Base-by-base conservation (phyloP, 2,797 vertebrate genomes). In the Sylvilagus floridanus region DNA sequence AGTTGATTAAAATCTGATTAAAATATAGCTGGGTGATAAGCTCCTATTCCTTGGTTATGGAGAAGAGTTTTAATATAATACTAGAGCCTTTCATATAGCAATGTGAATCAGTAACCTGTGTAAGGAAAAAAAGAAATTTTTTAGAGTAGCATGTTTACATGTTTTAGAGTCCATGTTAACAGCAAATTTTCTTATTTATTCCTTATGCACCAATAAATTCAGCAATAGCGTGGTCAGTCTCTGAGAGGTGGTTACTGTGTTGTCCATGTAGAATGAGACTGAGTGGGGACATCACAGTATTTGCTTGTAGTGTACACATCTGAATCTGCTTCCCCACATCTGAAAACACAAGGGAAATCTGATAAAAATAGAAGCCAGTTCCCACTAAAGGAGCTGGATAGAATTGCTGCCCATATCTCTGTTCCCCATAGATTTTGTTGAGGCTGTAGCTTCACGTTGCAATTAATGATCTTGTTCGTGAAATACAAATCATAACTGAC, bases 1-100 rank as follows among this genome's bases (percentile, higher is more conserved):
- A 75, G 21, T 3, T 50, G 62, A 79, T 50, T 91, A 91, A 83
- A 89, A 26, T 62, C 65, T 50, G 62, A 79, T 50, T 91, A 91
- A 79, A 89, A 26, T 62, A 60, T 50, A 91, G 19, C 52, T 71
- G 79, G 28, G 8, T 84, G 69, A 60, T 65, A 84, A 65, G 19
- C 14, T 79, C 50, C 32, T 85, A 1, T 42, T 68, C n/a, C n/a
- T 85, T 26, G 13, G 17, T 65, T 79, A 60, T 35, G 2, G 22
- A 7, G 30, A n/a, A 54, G 7, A 3, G 19, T 6, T 28, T 2
- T 4, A 47, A 21, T n/a, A 47, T 42, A 65, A 63, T 65, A 12
- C 88, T 19, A 42, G 37, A 60, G 26, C 9, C 5, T n/a, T 68
- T 73, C 42, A 11, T 11, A 13, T 62, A 60, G 28, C 6, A 68